A percentile compares a stretch with the other conserved stretches of the same genome.
These are phyloP conservation scores for Ptychoptera albimana DNA, from an alignment of 2,888 invertebrate species.

Conservation along the genomic window DNA sequence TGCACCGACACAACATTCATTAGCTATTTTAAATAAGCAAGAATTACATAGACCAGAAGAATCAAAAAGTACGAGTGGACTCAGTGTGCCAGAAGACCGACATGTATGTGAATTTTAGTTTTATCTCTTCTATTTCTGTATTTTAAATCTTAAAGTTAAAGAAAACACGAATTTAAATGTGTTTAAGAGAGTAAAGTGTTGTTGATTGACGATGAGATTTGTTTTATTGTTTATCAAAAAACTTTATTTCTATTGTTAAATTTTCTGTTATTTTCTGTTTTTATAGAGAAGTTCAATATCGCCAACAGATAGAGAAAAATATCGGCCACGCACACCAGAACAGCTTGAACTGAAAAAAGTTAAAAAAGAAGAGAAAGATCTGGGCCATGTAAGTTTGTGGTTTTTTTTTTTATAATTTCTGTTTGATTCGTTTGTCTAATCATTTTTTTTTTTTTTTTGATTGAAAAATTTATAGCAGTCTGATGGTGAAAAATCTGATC, in stretches of 20 bases:
- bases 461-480: constrained; percentile 38
- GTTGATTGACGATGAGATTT: background rate
- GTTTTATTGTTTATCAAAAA: background rate
- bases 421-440: too few relatives aligned
- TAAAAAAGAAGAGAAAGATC: constrained; percentile 70
- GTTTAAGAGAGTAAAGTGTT: too few relatives aligned
- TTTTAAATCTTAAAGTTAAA: too few relatives aligned
- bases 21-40: constrained; percentile 63
- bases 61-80: constrained; percentile 56
- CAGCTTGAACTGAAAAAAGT: constrained; percentile 48
- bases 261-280: constrained; percentile 12
- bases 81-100: constrained; percentile 25
- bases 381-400: constrained; percentile 52
- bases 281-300: constrained; percentile 71
- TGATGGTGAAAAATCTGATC: constrained; percentile 74
- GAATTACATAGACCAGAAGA: constrained; percentile 62
- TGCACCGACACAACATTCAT: constrained; percentile 51
- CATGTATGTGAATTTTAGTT: constrained; percentile 14
- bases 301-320: constrained; percentile 61
- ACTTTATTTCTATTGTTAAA: background rate
- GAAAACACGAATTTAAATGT: too few relatives aligned
- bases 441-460: background rate
- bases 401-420: background rate
- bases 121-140: background rate
- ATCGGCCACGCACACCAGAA: constrained; percentile 64